Evolutionary conservation across 1,140 invertebrate species (phyloP).

Genomic region (Atta colombica): DNA sequence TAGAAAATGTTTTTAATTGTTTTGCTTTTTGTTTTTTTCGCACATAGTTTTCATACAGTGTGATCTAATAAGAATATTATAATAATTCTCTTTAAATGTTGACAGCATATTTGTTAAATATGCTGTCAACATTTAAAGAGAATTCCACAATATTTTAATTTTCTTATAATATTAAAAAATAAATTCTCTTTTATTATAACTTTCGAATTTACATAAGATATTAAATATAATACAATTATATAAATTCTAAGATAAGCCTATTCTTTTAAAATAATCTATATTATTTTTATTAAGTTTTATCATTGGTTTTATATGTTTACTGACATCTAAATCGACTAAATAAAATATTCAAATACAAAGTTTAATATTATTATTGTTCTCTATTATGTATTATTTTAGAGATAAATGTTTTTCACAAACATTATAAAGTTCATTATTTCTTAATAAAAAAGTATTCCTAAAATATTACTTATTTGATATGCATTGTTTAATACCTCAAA

Average conservation of each 20-base stretch:
- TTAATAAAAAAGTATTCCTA: neutral
- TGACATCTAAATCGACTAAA: neutral
- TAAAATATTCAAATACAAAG: no score
- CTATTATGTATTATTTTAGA: neutral
- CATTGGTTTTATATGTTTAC: neutral
- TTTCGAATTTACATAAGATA: neutral
- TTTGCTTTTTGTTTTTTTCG: neutral
- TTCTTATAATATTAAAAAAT: neutral
- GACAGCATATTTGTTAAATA: neutral
- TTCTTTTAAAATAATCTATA: neutral
- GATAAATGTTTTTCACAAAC: neutral
- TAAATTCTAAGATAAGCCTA: neutral
- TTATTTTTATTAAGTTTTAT: neutral
- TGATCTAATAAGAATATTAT: neutral
- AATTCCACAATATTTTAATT: neutral
- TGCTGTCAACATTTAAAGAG: neutral
- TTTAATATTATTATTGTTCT: no score
- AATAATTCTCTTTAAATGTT: neutral
- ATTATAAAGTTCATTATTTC: neutral
- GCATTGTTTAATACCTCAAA: neutral
- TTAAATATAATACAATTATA: neutral
- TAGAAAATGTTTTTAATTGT: neutral
- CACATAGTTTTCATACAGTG: neutral
- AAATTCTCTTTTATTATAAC: neutral
- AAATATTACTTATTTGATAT: neutral